Percentiles rank a stretch among this genome's conserved stretches.
Conservation (phyloP, 2,888 invertebrate species). For the Hecatera dysodea region DNA sequence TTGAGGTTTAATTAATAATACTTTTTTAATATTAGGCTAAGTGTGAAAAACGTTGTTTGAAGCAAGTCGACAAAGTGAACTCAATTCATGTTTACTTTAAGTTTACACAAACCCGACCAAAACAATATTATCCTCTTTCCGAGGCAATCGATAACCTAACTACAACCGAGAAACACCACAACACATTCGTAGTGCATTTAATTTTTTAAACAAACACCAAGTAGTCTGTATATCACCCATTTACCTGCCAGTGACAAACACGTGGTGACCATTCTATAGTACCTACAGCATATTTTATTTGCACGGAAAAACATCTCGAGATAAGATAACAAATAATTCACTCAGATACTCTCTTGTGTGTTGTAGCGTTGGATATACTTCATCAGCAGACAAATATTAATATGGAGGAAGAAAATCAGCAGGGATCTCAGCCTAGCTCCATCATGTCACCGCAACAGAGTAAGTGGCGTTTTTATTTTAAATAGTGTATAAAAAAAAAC, state of each 20-base stretch:
- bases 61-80: too few species aligned
- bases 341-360: conserved; percentile 52
- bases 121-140: not conserved
- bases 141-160: not conserved
- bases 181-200: conserved; percentile 10
- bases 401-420: conserved; percentile 85
- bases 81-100: too few species aligned
- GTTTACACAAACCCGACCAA: too few species aligned
- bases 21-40: too few species aligned
- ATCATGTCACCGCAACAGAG: conserved; percentile 87
- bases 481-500: not conserved
- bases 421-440: conserved; percentile 85
- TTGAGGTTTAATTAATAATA: too few species aligned
- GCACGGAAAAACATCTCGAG: conserved; percentile 39
- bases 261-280: not conserved
- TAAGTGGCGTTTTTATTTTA: conserved; percentile 67
- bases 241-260: conserved; percentile 14
- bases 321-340: conserved; percentile 69
- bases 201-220: conserved; percentile 21
- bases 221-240: conserved; percentile 3
- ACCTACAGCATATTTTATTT: conserved; percentile 51
- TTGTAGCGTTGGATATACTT: conserved; percentile 92
- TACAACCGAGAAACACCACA: conserved; percentile 29
- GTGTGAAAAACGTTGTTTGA: too few species aligned
- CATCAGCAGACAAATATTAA: conserved; percentile 92